Percentiles rank a stretch among this genome's conserved stretches.
Evolutionary conservation across 2,113 vertebrate genomes (phyloP).

Genomic region (Baryphthengus martii): DNA sequence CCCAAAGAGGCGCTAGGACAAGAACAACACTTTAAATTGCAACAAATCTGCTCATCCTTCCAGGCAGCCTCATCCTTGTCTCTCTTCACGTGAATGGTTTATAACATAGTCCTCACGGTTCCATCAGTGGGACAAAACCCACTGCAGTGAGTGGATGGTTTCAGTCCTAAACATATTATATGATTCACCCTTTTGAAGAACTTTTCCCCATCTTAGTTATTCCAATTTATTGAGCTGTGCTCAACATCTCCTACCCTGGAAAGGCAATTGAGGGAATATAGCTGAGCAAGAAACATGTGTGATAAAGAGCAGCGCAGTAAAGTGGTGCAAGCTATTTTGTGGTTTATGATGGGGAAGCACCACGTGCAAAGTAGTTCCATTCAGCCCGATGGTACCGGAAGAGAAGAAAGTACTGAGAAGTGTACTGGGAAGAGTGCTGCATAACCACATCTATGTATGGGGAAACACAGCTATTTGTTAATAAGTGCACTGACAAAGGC

Average conservation of each 20-base stretch:
- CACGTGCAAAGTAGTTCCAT: background rate
- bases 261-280: background rate
- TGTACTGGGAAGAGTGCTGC: background rate
- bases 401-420: background rate
- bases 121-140: background rate
- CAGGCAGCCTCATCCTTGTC: background rate
- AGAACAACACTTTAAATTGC: background rate
- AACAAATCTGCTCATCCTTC: background rate
- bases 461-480: background rate
- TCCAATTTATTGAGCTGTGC: background rate
- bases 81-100: background rate
- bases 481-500: background rate
- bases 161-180: background rate
- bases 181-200: background rate
- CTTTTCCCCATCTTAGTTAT: background rate
- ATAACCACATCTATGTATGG: background rate
- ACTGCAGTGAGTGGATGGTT: background rate
- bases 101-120: background rate
- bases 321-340: background rate
- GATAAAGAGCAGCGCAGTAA: background rate
- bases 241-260: background rate
- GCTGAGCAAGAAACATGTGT: background rate
- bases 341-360: background rate
- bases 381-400: background rate
- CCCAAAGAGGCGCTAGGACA: slow-evolving; percentile 80